phyloP scores from a whole-genome alignment of 2,113 vertebrate genomes.

The Catharus bicknelli region DNA sequence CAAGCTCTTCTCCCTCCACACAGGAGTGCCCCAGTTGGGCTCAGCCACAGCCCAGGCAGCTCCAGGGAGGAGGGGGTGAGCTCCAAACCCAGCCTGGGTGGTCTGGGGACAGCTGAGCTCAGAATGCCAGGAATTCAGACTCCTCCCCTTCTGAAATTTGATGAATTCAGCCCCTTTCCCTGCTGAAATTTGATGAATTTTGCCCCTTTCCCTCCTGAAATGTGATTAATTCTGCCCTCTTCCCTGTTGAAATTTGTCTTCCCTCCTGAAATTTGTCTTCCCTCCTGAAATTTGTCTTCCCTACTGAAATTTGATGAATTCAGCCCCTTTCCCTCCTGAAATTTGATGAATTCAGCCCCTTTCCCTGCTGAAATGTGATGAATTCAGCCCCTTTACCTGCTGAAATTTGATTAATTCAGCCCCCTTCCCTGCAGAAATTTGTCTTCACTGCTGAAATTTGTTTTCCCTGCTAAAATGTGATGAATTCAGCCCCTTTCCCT shows the following conservation, averaged over 20 bases:
- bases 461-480: too few relatives aligned
- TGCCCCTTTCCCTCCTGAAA: not conserved
- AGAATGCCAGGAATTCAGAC: not conserved
- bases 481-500: too few relatives aligned
- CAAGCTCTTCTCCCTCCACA: rapidly evolving
- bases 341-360: too few relatives aligned
- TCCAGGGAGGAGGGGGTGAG: not conserved
- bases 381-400: too few relatives aligned
- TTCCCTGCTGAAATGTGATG: too few relatives aligned
- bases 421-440: too few relatives aligned
- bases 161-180: not conserved
- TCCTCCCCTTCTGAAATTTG: not conserved
- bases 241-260: not conserved
- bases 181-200: not conserved
- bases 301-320: too few relatives aligned
- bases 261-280: too few relatives aligned
- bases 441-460: too few relatives aligned
- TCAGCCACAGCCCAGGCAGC: not conserved
- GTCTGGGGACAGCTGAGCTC: not conserved
- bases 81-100: not conserved
- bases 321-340: too few relatives aligned
- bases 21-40: not conserved
- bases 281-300: not conserved
- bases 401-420: too few relatives aligned
- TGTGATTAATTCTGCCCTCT: not conserved